These are phyloP conservation scores for Whitmania pigra DNA, from an alignment of 1,140 invertebrate genomes.

Conservation along the genomic window DNA sequence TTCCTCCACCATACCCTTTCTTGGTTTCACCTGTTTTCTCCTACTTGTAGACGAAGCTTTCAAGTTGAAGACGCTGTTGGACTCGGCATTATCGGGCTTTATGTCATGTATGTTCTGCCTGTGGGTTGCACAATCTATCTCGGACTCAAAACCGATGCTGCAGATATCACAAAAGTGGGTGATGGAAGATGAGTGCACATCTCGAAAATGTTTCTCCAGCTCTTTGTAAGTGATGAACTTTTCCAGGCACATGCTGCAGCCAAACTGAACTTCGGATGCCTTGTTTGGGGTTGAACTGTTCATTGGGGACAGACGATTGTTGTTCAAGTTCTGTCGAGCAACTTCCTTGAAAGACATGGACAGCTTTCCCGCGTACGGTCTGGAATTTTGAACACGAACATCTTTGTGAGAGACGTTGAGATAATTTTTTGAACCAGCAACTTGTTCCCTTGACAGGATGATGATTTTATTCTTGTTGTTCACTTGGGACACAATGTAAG, in stretches of 20 bases:
- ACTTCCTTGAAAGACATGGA: no score
- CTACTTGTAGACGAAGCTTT: background rate
- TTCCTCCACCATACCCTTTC: conserved; percentile 8
- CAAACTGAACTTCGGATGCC: background rate
- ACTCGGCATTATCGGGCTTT: background rate
- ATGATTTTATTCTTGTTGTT: no score
- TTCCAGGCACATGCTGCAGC: conserved; percentile 15
- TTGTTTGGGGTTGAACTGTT: no score
- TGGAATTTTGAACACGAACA: no score
- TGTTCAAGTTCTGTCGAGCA: no score
- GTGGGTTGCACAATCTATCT: background rate
- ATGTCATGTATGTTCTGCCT: conserved; percentile 1
- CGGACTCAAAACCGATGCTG: conserved; percentile 6
- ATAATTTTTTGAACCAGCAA: no score
- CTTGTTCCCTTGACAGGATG: no score
- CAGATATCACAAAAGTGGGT: conserved; percentile 9
- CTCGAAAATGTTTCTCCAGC: conserved; percentile 10
- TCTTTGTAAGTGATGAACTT: background rate
- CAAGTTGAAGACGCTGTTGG: background rate
- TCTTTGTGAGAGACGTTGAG: no score
- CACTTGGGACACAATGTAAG: no score
- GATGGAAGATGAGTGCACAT: conserved; percentile 4
- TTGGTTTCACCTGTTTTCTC: conserved; percentile 16
- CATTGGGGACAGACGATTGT: no score
- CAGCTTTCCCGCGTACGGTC: no score